phyloP scores from a whole-genome alignment of 2,797 vertebrate species.

The Forpus xanthops region DNA sequence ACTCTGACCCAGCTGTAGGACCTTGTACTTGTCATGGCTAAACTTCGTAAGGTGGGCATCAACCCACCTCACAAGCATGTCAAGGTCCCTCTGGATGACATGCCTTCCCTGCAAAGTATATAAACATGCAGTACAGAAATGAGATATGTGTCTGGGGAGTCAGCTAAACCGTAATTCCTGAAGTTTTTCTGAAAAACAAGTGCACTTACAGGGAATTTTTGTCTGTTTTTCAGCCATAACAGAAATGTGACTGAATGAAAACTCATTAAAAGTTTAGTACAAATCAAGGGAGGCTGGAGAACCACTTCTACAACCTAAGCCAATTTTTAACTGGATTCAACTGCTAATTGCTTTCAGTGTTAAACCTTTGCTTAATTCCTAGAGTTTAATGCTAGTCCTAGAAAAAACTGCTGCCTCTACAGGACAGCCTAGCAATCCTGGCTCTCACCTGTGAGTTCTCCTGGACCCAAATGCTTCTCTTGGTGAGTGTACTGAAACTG shows the following conservation, averaged over 20 bases:
- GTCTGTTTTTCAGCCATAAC: background rate
- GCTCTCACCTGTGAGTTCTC: background rate
- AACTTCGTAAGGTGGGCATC: too few species aligned
- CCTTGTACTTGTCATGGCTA: too few species aligned
- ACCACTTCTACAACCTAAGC: background rate
- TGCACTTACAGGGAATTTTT: background rate
- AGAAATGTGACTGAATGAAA: background rate
- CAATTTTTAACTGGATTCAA: background rate
- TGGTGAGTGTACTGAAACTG: background rate
- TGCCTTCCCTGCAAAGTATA: background rate
- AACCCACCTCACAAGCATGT: too few species aligned
- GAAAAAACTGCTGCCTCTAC: background rate
- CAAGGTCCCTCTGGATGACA: too few species aligned
- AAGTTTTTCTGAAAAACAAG: background rate
- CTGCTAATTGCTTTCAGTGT: background rate
- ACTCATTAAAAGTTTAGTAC: background rate
- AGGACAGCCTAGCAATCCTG: background rate
- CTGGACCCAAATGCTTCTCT: background rate
- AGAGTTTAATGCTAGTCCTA: background rate
- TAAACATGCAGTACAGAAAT: background rate
- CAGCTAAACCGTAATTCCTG: background rate
- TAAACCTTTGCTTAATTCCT: background rate
- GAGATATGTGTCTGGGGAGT: background rate
- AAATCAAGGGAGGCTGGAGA: background rate
- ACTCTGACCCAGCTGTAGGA: too few species aligned